Evolutionary conservation across 2,888 invertebrate species (phyloP).

Genomic region (Halocaridina rubra): DNA sequence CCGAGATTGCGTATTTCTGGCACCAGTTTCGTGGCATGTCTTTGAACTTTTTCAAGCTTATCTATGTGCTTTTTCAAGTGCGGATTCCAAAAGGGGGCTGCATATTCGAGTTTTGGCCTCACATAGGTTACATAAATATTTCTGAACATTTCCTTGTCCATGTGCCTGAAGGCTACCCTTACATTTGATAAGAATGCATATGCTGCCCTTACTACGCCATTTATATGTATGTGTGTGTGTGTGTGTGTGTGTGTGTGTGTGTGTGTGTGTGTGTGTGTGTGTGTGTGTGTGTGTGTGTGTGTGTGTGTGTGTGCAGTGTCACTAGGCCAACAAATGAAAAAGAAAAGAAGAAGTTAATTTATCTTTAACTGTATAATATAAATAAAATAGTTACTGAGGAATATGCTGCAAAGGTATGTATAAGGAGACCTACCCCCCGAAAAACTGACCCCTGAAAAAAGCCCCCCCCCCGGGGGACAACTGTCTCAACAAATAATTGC

Average conservation of each 20-base stretch:
- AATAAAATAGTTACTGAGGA: neutral
- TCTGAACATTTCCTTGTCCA: too few species aligned
- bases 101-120: too few species aligned
- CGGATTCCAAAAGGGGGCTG: too few species aligned
- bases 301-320: neutral
- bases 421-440: neutral
- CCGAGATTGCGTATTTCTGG: too few species aligned
- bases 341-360: neutral
- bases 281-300: neutral
- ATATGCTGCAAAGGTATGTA: neutral
- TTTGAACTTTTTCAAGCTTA: too few species aligned
- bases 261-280: neutral
- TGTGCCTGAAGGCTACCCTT: too few species aligned
- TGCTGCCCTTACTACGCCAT: too few species aligned
- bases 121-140: too few species aligned
- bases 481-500: neutral
- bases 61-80: too few species aligned
- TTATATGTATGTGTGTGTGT: neutral
- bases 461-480: neutral
- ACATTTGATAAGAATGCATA: too few species aligned
- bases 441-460: neutral
- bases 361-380: neutral
- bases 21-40: too few species aligned
- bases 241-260: neutral
- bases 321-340: neutral